Evolutionary conservation across 2,113 vertebrate genomes (phyloP), one percentile per base, ranked within the genome.

Genomic region (Grantiella picta): DNA sequence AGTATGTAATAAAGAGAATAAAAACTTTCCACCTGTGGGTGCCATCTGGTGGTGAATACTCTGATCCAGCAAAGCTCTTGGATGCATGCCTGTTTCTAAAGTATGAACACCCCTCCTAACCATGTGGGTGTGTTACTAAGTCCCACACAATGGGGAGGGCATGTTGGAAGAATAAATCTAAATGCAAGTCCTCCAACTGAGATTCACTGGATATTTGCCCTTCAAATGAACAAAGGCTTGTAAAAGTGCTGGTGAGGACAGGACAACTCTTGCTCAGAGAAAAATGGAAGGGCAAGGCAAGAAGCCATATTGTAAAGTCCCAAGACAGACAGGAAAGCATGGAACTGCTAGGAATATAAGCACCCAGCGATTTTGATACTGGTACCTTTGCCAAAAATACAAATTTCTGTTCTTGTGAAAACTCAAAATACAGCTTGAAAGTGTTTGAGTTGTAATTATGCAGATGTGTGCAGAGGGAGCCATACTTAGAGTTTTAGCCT

Each of bases 11-110:
- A 63, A 88, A 79, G 54, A 50, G 63, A 70, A 68, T n/a, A 59
- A 82, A 82, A 81, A 71, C 68, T 78, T 76, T 53, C 71, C 90
- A 71, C 93, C 68, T 96, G 76, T 90, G 92, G 92, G 68, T 94
- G 92, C 94, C 93, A 93, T 92, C 93, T 82, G 65, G 89, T 95
- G 92, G 92, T 5, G 82, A 95, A 60, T 47, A 19, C 59, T 66
- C 87, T 86, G 82, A 52, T 86, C 82, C 90, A 88, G 53, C 33
- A 68, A 40, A 63, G 17, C 24, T 89, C 78, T 56, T 59, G 45
- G 65, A 66, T 18, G 7, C 1, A 0, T n/a, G 35, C 47, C 69
- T 59, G 12, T 69, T 52, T 77, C 56, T 47, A 71, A 70, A 91
- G 54, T 33, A 28, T 3, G 29, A 66, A 73, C 0, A 0, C 15